A percentile compares a stretch with the other conserved stretches of the same genome.
Evolutionary conservation across 92 coral and sea anemone species (phyloP).

Genomic region (Zoanthus sansibaricus): DNA sequence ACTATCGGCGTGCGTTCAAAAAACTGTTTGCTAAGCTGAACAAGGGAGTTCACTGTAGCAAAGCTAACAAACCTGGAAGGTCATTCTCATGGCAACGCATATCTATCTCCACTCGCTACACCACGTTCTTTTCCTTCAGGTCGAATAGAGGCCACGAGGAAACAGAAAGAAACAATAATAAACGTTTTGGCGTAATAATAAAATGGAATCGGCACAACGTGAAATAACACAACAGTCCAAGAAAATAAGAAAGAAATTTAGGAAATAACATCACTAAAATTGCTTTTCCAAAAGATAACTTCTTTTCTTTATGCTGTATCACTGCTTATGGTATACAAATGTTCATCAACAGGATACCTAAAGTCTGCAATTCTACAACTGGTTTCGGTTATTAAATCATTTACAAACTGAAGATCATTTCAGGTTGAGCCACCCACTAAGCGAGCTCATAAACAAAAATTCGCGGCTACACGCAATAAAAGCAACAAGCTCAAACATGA

Average conservation of each 20-base stretch:
- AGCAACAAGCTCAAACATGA: too few species aligned
- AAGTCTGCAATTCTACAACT: too few species aligned
- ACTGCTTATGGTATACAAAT: too few species aligned
- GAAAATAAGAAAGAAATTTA: background rate
- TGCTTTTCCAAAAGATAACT: too few species aligned
- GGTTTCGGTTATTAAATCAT: too few species aligned
- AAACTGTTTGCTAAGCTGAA: constrained; percentile 55
- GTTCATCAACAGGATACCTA: too few species aligned
- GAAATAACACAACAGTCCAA: background rate
- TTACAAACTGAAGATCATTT: too few species aligned
- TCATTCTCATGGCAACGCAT: background rate
- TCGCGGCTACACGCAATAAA: too few species aligned
- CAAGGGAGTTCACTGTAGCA: background rate
- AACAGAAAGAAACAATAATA: background rate
- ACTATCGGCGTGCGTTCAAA: constrained; percentile 78
- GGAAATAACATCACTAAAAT: too few species aligned
- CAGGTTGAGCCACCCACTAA: too few species aligned
- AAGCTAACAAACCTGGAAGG: background rate
- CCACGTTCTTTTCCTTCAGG: background rate
- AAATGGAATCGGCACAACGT: background rate
- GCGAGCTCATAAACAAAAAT: too few species aligned
- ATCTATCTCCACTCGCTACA: constrained; percentile 16
- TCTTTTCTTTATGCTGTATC: too few species aligned
- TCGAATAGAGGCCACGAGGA: constrained; percentile 1
- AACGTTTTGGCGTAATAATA: background rate